Evolutionary conservation across 2,797 vertebrate species (phyloP), one percentile per base, ranked within the genome.

Genomic region (Menidia menidia): DNA sequence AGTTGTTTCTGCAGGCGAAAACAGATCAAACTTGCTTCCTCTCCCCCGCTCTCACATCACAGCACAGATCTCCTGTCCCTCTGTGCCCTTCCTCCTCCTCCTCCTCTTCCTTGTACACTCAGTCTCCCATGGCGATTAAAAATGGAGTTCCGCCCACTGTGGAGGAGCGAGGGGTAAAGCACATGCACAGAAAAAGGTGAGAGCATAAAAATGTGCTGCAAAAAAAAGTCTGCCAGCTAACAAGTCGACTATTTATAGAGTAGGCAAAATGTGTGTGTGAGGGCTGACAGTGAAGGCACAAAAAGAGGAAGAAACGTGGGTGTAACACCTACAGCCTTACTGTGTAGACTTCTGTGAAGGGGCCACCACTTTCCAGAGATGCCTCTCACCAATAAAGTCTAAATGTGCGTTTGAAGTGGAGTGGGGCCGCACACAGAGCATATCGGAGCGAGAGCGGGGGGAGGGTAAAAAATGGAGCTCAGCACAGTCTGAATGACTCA

Each of bases 101-200:
- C 8, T 50, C 47, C 41, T 50, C 44, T 63, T 74, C 66, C 67
- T 71, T 4, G 32, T 67, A 75, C 72, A 67, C 74, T 68, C 68
- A 64, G 60, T 81, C 81, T 82, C 87, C 77, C 75, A 75, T 81
- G 75, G 85, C 75, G 78, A 87, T 87, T 84, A 78, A 86, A 88
- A 84, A 74, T 71, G n/a, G 69, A 90, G 56, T 68, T 81, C 60
- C 86, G 71, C 85, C 80, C 80, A 82, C 79, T 32, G 60, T 59
- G 69, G 58, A 60, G 67, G 63, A 68, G 53, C 61, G 16, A 55
- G 13, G 48, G 33, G 2, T 39, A 39, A 39, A 39, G 8, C 35
- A 39, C 7, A 6, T 2, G 4, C 7, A 39, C 7, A 39, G 11
- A 50, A 58, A 64, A 61, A 41, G 59, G 59, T 19, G 31, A 77